phyloP scores from a whole-genome alignment of 1,140 invertebrate genomes.

The Heliconius himera region DNA sequence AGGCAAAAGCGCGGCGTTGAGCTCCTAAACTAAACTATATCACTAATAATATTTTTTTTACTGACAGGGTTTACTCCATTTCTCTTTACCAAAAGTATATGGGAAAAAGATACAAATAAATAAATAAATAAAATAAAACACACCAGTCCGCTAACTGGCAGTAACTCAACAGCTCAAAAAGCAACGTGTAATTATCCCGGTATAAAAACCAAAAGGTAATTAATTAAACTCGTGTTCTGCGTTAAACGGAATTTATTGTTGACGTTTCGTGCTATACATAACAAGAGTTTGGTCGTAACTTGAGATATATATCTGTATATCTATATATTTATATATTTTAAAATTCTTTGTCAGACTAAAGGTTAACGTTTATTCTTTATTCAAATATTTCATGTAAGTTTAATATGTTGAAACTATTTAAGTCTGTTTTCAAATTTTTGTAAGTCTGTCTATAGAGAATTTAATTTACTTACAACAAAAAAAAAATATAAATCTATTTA shows the following conservation, averaged over 20 bases:
- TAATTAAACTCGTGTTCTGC: slow-evolving; percentile 59
- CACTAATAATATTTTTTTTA: too few species aligned
- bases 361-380: too few species aligned
- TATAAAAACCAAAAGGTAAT: slow-evolving; percentile 70
- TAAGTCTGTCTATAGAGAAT: too few species aligned
- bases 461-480: too few species aligned
- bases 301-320: neutral
- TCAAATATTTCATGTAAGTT: too few species aligned
- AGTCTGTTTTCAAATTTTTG: too few species aligned
- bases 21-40: too few species aligned
- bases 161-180: slow-evolving; percentile 34
- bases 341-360: neutral
- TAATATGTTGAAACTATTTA: too few species aligned
- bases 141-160: neutral
- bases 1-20: too few species aligned
- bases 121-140: neutral
- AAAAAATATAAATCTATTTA: too few species aligned
- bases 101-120: neutral
- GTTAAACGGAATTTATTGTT: slow-evolving; percentile 67
- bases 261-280: slow-evolving; percentile 56
- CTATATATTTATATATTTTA: neutral
- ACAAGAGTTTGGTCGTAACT: neutral
- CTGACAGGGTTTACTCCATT: too few species aligned
- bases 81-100: too few species aligned
- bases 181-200: slow-evolving; percentile 62